Percentiles rank a stretch among this genome's conserved stretches.
Conservation (phyloP, 2,888 invertebrate genomes). For the Elmis aenea region DNA sequence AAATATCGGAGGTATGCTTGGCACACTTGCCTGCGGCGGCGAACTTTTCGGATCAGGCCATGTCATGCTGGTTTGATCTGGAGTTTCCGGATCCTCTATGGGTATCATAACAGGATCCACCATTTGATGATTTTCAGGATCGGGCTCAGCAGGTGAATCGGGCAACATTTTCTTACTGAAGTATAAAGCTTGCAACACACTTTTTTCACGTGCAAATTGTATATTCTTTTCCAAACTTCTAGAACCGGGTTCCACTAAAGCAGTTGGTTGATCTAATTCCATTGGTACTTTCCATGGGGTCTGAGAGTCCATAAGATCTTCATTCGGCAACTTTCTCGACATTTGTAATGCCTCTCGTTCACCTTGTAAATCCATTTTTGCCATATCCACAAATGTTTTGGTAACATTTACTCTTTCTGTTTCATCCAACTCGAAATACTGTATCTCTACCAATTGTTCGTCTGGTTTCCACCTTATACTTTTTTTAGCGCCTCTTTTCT, state of each 20-base stretch:
- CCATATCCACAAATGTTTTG: constrained; percentile 86
- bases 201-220: constrained; percentile 82
- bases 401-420: constrained; percentile 94
- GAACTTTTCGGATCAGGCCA: constrained; percentile 83
- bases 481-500: constrained; percentile 74
- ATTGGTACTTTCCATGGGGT: constrained; percentile 71
- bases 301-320: constrained; percentile 78
- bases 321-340: constrained; percentile 67
- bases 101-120: constrained; percentile 81
- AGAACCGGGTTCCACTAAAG: constrained; percentile 63
- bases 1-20: constrained; percentile 42
- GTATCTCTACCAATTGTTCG: constrained; percentile 70
- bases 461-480: constrained; percentile 74
- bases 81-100: constrained; percentile 81
- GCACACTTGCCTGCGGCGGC: constrained; percentile 44
- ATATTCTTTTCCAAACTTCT: constrained; percentile 83
- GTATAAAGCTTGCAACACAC: constrained; percentile 75
- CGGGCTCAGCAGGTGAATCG: constrained; percentile 82
- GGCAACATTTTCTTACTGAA: constrained; percentile 80
- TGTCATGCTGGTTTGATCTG: constrained; percentile 69
- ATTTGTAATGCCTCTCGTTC: constrained; percentile 81
- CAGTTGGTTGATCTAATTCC: constrained; percentile 62
- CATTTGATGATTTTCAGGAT: constrained; percentile 71
- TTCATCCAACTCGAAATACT: constrained; percentile 92
- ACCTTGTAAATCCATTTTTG: constrained; percentile 78